Evolutionary conservation across 2,113 vertebrate genomes (phyloP).

Genomic region (Haplochromis burtoni): DNA sequence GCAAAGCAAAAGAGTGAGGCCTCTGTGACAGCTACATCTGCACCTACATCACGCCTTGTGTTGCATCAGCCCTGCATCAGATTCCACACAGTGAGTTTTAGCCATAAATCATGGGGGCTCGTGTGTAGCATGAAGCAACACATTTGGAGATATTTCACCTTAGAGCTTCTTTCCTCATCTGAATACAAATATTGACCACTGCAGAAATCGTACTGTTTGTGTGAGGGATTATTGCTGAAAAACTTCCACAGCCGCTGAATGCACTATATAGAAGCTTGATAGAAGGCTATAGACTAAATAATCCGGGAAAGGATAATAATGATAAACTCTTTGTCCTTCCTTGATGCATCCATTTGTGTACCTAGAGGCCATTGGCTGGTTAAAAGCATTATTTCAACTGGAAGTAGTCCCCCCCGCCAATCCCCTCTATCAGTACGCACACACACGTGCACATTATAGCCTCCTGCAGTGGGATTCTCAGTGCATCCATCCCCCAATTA

Average conservation of each 20-base stretch:
- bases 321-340: constrained; percentile 25
- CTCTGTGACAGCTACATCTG: background rate
- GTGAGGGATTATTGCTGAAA: background rate
- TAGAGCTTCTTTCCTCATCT: background rate
- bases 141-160: background rate
- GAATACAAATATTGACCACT: constrained; percentile 15
- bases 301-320: constrained; percentile 3
- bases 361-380: constrained; percentile 46
- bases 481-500: constrained; percentile 4
- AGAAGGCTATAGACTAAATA: constrained; percentile 4
- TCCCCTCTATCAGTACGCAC: background rate
- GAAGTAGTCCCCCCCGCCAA: background rate
- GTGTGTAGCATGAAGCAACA: constrained; percentile 25
- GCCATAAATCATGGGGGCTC: background rate
- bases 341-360: constrained; percentile 31
- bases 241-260: background rate
- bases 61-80: constrained; percentile 14
- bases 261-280: background rate
- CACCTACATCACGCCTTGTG: background rate
- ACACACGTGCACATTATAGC: background rate
- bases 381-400: constrained; percentile 49
- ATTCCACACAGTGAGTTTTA: background rate
- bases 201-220: background rate
- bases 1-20: background rate
- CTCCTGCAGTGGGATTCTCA: background rate